These are phyloP conservation scores for Oreochromis aureus DNA, from an alignment of 2,113 vertebrate genomes.

Conservation along the genomic window DNA sequence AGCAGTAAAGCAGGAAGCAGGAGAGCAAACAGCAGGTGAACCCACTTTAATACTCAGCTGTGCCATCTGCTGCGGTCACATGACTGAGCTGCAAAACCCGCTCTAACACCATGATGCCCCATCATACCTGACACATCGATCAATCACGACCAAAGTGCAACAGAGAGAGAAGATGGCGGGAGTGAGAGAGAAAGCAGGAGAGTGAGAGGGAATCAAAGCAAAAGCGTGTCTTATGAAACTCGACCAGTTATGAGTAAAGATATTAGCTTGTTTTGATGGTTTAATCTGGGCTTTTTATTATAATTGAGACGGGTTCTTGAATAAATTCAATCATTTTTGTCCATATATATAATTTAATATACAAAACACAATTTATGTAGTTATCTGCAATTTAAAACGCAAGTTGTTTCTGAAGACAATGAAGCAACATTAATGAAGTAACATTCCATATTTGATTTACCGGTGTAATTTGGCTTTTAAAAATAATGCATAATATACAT, in stretches of 20 bases:
- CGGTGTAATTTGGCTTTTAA: background rate
- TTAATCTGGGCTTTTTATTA: background rate
- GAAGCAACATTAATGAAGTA: background rate
- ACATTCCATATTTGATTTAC: background rate
- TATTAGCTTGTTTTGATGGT: background rate
- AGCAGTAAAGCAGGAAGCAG: conserved; percentile 64
- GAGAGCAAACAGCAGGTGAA: conserved; percentile 88
- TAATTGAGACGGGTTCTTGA: background rate
- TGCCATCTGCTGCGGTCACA: conserved; percentile 88
- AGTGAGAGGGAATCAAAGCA: background rate
- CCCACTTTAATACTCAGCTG: conserved; percentile 73
- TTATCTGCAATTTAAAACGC: background rate
- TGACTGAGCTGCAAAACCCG: conserved; percentile 79
- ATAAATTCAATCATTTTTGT: background rate
- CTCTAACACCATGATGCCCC: conserved; percentile 84
- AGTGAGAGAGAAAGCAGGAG: background rate
- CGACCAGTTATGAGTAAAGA: background rate
- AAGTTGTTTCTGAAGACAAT: background rate
- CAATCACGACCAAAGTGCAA: conserved; percentile 76
- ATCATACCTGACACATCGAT: conserved; percentile 93
- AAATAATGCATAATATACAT: background rate
- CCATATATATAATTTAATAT: background rate
- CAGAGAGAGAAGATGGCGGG: conserved; percentile 9
- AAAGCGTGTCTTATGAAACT: background rate
- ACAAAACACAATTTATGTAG: background rate